These are phyloP conservation scores for Cuniculus paca DNA, from an alignment of 2,797 vertebrate genomes.

Conservation along the genomic window DNA sequence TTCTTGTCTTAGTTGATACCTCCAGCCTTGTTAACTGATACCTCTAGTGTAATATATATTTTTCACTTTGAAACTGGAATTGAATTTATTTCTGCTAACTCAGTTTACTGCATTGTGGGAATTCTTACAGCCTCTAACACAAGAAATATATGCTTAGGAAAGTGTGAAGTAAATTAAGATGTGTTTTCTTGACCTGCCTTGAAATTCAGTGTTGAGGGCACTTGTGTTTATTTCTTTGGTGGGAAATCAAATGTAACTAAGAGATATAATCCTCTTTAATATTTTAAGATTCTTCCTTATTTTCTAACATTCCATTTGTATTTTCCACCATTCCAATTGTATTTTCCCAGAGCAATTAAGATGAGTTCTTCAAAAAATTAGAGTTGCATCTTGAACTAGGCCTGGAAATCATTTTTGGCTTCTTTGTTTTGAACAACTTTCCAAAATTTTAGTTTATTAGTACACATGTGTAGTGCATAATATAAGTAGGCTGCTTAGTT, in stretches of 20 bases:
- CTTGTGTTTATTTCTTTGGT: not conserved
- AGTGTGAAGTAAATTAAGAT: not conserved
- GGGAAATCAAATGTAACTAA: not conserved
- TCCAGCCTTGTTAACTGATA: not conserved
- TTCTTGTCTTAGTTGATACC: not conserved
- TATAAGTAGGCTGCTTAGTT: not conserved
- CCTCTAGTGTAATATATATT: not conserved
- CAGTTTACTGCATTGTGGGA: not conserved
- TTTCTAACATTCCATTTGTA: not conserved
- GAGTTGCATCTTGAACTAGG: not conserved
- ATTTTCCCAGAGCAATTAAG: not conserved
- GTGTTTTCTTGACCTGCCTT: conserved; percentile 32
- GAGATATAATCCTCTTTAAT: not conserved
- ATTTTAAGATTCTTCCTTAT: not conserved
- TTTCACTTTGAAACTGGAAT: conserved; percentile 60
- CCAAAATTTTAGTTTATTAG: not conserved
- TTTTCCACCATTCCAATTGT: not conserved
- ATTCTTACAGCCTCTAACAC: not conserved
- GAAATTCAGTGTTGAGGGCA: not conserved
- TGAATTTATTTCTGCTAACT: conserved; percentile 58
- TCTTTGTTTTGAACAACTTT: not conserved
- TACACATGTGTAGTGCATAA: not conserved
- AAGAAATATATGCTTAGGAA: conserved; percentile 44
- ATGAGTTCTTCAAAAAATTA: conserved; percentile 3
- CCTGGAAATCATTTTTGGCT: not conserved